Conservation (phyloP, 1,140 invertebrate species). For the Papilio aristodemus region DNA sequence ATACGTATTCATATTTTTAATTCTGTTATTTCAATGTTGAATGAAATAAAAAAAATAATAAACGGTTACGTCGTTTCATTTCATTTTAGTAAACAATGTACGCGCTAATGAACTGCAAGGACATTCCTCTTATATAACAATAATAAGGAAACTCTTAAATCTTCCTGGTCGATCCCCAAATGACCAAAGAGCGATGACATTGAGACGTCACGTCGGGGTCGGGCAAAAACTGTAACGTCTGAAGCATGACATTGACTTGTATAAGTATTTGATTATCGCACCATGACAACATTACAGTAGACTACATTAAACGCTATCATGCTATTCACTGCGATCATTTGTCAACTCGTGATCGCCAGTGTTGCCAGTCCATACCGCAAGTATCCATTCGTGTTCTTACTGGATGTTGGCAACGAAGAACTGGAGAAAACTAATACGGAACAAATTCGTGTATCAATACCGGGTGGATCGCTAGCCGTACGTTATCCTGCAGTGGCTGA, state of each 20-base stretch:
- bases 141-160: slow-evolving; percentile 49
- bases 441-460: slow-evolving; percentile 62
- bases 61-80: slow-evolving; percentile 30
- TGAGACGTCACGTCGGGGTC: slow-evolving; percentile 61
- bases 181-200: slow-evolving; percentile 53
- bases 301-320: slow-evolving; percentile 50
- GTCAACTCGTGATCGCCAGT: slow-evolving; percentile 41
- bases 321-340: slow-evolving; percentile 55
- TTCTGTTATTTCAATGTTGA: slow-evolving; percentile 38
- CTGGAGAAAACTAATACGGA: slow-evolving; percentile 60
- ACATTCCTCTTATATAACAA: slow-evolving; percentile 34
- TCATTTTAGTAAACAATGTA: slow-evolving; percentile 11
- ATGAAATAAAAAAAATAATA: slow-evolving; percentile 51
- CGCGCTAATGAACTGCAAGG: slow-evolving; percentile 7
- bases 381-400: slow-evolving; percentile 67
- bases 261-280: slow-evolving; percentile 68
- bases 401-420: slow-evolving; percentile 77
- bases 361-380: slow-evolving; percentile 65
- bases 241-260: slow-evolving; percentile 67
- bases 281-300: slow-evolving; percentile 56
- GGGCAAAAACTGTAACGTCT: slow-evolving; percentile 59
- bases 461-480: slow-evolving; percentile 65
- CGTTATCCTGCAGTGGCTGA: slow-evolving; percentile 63
- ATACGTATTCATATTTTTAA: slow-evolving; percentile 39
- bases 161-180: slow-evolving; percentile 44